Evolutionary conservation across 1,140 invertebrate species (phyloP).

Genomic region (Procambarus clarkii): DNA sequence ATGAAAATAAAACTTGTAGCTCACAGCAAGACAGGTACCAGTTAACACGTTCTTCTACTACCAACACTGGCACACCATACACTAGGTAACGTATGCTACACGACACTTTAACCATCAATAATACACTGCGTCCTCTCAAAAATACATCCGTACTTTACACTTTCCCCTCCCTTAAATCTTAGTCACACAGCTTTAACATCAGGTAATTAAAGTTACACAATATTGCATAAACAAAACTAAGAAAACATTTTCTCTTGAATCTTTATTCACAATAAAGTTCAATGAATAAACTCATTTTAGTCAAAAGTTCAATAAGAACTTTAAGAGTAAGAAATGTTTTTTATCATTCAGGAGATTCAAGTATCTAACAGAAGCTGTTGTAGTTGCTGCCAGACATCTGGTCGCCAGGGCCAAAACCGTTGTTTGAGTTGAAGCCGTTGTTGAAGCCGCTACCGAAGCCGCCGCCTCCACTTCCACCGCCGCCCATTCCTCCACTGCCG

Average conservation of each 20-base stretch:
- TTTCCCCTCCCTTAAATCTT: neutral
- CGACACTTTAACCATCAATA: neutral
- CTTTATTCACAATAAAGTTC: neutral
- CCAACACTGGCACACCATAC: neutral
- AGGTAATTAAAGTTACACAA: neutral
- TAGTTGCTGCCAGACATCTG: conserved; percentile 63
- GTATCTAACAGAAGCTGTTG: conserved; percentile 55
- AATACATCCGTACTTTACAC: neutral
- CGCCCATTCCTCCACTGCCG: neutral
- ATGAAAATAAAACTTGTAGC: neutral
- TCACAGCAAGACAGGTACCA: neutral
- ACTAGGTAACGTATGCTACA: neutral
- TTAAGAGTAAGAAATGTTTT: neutral
- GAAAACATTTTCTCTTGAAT: neutral
- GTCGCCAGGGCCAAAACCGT: conserved; percentile 51
- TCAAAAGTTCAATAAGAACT: neutral
- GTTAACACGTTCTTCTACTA: neutral
- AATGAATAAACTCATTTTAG: neutral
- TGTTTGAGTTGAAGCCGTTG: conserved; percentile 52
- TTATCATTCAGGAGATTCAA: neutral
- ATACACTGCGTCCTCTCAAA: neutral
- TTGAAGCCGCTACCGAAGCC: conserved; percentile 37
- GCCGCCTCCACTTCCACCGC: conserved; percentile 14
- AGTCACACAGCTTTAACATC: neutral
- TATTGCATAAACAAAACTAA: neutral